These are phyloP conservation scores for Trichomycterus rosablanca DNA, from an alignment of 2,113 vertebrate species.

Conservation along the genomic window DNA sequence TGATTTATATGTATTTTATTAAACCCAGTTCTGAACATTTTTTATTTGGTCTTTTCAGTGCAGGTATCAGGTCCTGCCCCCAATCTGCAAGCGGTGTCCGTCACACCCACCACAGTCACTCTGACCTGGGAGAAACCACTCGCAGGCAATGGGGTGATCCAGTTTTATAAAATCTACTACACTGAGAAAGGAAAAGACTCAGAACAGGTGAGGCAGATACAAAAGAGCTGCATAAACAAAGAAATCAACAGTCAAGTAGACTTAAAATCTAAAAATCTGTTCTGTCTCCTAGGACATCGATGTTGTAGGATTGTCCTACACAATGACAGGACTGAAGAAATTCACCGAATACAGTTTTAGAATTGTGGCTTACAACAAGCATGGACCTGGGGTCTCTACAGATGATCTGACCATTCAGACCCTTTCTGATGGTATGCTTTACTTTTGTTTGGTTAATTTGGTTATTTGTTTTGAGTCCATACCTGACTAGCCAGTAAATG, in stretches of 20 bases:
- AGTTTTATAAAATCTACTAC: slow-evolving; percentile 92
- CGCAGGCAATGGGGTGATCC: slow-evolving; percentile 88
- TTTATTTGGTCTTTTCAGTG: slow-evolving; percentile 62
- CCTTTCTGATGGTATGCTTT: slow-evolving; percentile 78
- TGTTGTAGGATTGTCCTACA: slow-evolving; percentile 74
- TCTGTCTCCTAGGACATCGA: slow-evolving; percentile 81
- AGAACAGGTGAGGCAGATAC: too few relatives aligned
- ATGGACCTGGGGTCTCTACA: slow-evolving; percentile 91
- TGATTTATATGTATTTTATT: too few relatives aligned
- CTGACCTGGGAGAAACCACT: slow-evolving; percentile 86
- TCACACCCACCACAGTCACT: slow-evolving; percentile 72
- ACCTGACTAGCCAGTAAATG: too few relatives aligned
- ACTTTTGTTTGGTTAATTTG: neutral
- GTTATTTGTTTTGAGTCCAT: too few relatives aligned
- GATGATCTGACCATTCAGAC: slow-evolving; percentile 82
- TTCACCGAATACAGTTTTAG: slow-evolving; percentile 90
- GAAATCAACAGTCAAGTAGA: too few relatives aligned
- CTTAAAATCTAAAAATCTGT: neutral
- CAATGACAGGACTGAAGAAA: slow-evolving; percentile 83
- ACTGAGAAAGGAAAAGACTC: slow-evolving; percentile 60
- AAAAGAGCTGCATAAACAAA: too few relatives aligned
- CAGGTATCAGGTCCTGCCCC: slow-evolving; percentile 93
- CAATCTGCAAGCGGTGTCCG: slow-evolving; percentile 77
- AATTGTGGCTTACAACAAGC: slow-evolving; percentile 93
- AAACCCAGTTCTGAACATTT: too few relatives aligned